A percentile compares a stretch with the other conserved stretches of the same genome.
Conservation (phyloP, 2,113 vertebrate species). For the Heterochromis multidens region DNA sequence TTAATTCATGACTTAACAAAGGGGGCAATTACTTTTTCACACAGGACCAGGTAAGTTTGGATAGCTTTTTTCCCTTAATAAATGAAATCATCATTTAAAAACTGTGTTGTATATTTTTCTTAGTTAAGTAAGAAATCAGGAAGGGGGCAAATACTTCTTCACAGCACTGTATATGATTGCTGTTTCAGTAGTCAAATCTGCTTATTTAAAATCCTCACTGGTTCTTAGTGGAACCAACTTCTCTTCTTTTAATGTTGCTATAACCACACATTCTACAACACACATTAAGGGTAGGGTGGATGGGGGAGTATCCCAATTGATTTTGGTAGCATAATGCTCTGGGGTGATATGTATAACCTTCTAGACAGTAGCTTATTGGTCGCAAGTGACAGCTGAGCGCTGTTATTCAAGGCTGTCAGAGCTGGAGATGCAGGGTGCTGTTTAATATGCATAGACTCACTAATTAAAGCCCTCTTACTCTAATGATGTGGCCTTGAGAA, state of each 20-base stretch:
- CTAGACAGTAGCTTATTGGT: conserved; percentile 38
- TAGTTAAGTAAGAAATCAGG: too few relatives aligned
- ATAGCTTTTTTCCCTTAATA: background rate
- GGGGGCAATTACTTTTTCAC: background rate
- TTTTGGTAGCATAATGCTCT: conserved; percentile 4
- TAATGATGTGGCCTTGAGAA: conserved; percentile 74
- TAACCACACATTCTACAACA: conserved; percentile 10
- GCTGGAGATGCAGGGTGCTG: conserved; percentile 52
- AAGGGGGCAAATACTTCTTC: too few relatives aligned
- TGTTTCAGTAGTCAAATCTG: background rate
- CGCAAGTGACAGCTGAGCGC: conserved; percentile 44
- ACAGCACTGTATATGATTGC: background rate
- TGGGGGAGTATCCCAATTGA: background rate
- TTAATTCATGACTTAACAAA: background rate
- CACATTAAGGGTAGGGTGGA: background rate
- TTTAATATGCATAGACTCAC: conserved; percentile 75
- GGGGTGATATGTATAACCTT: conserved; percentile 38
- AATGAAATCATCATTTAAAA: too few relatives aligned
- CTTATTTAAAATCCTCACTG: background rate
- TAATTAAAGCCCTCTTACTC: conserved; percentile 74
- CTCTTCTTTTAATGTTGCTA: background rate
- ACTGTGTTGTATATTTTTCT: too few relatives aligned
- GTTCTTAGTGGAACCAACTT: background rate
- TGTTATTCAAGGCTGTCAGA: conserved; percentile 50
- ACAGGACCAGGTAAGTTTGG: background rate